Conservation (phyloP, 2,888 invertebrate genomes). For the Ferdinandea cuprea region DNA sequence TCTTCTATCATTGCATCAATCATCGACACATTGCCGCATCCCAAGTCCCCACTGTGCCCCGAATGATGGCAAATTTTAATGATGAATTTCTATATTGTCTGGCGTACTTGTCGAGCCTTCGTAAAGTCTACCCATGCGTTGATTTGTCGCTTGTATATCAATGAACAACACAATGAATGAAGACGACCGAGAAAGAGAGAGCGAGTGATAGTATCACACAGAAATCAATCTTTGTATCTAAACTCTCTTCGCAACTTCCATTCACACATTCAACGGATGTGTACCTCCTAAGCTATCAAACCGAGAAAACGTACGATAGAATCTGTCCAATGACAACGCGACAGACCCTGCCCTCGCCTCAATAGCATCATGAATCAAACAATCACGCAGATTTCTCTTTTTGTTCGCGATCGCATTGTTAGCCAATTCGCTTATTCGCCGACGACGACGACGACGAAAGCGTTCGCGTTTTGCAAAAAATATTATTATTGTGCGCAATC, state of each 20-base stretch:
- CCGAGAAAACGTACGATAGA: constrained; percentile 54
- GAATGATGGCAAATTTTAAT: no score
- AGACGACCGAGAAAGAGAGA: not conserved
- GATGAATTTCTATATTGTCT: no score
- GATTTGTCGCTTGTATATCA: no score
- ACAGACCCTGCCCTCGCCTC: constrained; percentile 2
- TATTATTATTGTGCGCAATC: constrained; percentile 45
- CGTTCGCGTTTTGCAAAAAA: not conserved
- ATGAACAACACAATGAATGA: not conserved
- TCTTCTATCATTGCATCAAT: no score
- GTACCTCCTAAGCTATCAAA: not conserved
- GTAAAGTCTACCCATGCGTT: no score
- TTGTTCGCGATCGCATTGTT: constrained; percentile 50
- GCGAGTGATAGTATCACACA: not conserved
- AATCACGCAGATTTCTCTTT: constrained; percentile 28
- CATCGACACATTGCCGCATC: no score
- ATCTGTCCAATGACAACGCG: constrained; percentile 38
- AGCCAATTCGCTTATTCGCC: constrained; percentile 49
- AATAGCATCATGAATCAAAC: constrained; percentile 34
- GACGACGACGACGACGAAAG: no score
- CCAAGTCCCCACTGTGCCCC: no score
- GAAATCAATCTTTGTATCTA: not conserved
- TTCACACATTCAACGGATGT: constrained; percentile 22
- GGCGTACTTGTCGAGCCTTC: constrained; percentile 6
- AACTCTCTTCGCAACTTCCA: constrained; percentile 10